Percentiles rank a stretch among this genome's conserved stretches.
These are phyloP conservation scores for Holacanthus passer DNA, from an alignment of 2,113 vertebrate genomes.

Conservation along the genomic window DNA sequence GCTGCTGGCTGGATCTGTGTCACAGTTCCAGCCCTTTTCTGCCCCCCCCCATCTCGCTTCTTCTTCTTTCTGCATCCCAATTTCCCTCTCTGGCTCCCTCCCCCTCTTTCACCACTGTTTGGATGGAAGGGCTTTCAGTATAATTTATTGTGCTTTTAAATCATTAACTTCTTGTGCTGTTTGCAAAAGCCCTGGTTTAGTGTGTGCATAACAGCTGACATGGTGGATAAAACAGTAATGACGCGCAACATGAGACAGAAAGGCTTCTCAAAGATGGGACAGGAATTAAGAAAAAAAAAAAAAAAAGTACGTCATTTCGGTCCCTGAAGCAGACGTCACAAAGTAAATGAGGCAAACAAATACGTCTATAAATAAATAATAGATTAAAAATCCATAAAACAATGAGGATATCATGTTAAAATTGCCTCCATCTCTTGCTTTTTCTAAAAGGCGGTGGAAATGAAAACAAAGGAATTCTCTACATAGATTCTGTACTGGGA, in stretches of 20 bases:
- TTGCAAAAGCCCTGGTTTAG: constrained; percentile 73
- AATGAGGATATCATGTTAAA: constrained; percentile 74
- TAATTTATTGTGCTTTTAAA: constrained; percentile 85
- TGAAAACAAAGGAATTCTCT: constrained; percentile 83
- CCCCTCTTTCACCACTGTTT: constrained; percentile 57
- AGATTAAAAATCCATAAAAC: constrained; percentile 79
- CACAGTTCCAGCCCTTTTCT: constrained; percentile 72
- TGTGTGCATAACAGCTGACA: constrained; percentile 69
- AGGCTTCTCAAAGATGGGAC: constrained; percentile 42
- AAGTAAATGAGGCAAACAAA: constrained; percentile 70
- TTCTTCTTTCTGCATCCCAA: constrained; percentile 51
- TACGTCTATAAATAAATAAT: constrained; percentile 71
- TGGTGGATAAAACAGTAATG: constrained; percentile 60
- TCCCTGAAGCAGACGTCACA: constrained; percentile 52
- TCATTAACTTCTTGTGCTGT: constrained; percentile 81
- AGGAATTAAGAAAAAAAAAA: constrained; percentile 23
- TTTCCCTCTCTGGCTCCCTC: constrained; percentile 36
- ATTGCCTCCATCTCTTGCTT: constrained; percentile 64
- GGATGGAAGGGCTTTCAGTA: constrained; percentile 79
- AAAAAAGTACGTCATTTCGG: constrained; percentile 33
- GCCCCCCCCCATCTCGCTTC: constrained; percentile 15
- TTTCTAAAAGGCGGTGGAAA: constrained; percentile 77
- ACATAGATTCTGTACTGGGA: constrained; percentile 78
- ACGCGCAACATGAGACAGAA: constrained; percentile 60
- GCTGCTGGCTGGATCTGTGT: constrained; percentile 80